A percentile compares a stretch with the other conserved stretches of the same genome.
Evolutionary conservation across 2,888 invertebrate genomes (phyloP).

Genomic region (Timandra comae): DNA sequence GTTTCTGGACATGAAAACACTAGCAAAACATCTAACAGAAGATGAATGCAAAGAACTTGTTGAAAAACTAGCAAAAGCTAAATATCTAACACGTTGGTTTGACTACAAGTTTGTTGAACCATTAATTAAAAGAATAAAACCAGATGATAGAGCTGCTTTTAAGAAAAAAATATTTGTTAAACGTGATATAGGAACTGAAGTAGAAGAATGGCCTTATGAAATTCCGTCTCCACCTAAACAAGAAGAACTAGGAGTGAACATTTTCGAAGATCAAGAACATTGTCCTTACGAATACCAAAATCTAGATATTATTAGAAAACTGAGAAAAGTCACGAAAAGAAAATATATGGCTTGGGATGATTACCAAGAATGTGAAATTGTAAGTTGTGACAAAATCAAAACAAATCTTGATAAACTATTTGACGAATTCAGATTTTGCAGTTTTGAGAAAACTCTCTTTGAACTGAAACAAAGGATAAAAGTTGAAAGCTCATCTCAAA

Average conservation of each 20-base stretch:
- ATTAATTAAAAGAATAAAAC: conserved; percentile 34
- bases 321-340: too few relatives aligned
- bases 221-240: conserved; percentile 12
- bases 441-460: conserved; percentile 37
- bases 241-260: not conserved
- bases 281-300: not conserved
- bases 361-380: not conserved
- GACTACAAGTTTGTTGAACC: conserved; percentile 41
- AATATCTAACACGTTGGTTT: conserved; percentile 38
- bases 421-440: conserved; percentile 40
- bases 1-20: conserved; percentile 34
- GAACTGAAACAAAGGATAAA: conserved; percentile 35
- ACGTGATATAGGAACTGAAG: conserved; percentile 29
- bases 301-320: not conserved
- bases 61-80: conserved; percentile 35
- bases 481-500: conserved; percentile 32
- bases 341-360: not conserved
- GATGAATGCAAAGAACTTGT: conserved; percentile 41
- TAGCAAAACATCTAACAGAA: conserved; percentile 32
- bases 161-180: conserved; percentile 42
- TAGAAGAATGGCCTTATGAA: conserved; percentile 35
- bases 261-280: conserved; percentile 1
- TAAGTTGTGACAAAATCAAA: not conserved
- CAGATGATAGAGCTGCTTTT: conserved; percentile 29
- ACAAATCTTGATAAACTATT: conserved; percentile 40